phyloP scores from a whole-genome alignment of 2,888 invertebrate genomes.

The Rhagonycha fulva region DNA sequence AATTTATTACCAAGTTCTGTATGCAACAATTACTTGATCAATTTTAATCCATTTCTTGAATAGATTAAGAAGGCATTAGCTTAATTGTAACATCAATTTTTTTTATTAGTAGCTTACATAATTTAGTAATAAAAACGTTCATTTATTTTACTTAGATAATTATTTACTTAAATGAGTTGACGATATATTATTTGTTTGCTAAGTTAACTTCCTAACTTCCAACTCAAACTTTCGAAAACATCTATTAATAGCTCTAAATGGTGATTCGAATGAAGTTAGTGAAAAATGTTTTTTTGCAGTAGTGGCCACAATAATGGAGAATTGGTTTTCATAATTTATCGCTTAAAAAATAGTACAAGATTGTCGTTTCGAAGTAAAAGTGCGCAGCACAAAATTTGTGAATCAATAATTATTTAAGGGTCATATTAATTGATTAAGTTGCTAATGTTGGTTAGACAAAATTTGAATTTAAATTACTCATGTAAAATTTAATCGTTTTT shows the following conservation, averaged over 20 bases:
- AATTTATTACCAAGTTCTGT: background rate
- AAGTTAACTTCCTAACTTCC: background rate
- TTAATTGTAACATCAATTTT: background rate
- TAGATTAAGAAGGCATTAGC: background rate
- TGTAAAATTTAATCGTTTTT: background rate
- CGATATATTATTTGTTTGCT: background rate
- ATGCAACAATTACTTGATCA: background rate
- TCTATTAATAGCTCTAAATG: background rate
- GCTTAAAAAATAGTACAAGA: background rate
- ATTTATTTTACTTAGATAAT: background rate
- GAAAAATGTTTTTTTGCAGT: background rate
- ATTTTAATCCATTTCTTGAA: background rate
- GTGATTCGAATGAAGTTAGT: background rate
- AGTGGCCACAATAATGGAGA: background rate
- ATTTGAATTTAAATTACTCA: background rate
- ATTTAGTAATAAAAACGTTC: background rate
- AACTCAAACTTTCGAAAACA: background rate
- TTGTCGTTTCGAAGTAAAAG: background rate
- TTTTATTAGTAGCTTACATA: background rate
- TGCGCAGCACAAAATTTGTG: background rate
- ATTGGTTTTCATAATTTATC: background rate
- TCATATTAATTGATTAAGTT: background rate
- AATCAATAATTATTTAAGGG: background rate
- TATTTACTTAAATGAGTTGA: background rate
- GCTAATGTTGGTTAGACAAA: no score